Percentiles rank a stretch among this genome's conserved stretches.
These are phyloP conservation scores for Coluber constrictor DNA, from an alignment of 2,797 vertebrate species.

Conservation along the genomic window DNA sequence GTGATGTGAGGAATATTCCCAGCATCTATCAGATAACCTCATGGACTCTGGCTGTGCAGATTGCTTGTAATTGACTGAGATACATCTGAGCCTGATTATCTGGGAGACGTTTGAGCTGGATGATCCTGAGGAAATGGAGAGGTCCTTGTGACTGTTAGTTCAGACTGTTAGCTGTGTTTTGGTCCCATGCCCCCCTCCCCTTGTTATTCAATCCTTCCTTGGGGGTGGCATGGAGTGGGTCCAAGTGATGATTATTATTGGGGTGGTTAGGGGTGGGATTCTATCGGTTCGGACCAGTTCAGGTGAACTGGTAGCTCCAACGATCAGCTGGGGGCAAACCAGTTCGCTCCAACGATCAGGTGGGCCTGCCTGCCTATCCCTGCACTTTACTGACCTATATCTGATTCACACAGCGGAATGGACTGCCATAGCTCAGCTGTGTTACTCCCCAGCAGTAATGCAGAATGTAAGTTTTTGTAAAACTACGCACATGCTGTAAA, in stretches of 20 bases:
- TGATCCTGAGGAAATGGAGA: not conserved
- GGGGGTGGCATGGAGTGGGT: not conserved
- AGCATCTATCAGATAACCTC: not conserved
- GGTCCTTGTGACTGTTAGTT: not conserved
- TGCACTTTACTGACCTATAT: too few species aligned
- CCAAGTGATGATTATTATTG: not conserved
- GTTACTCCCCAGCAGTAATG: too few species aligned
- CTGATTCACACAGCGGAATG: too few species aligned
- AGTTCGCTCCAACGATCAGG: too few species aligned
- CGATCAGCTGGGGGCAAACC: too few species aligned
- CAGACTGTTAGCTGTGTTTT: not conserved
- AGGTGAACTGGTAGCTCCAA: too few species aligned
- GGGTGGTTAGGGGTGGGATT: not conserved
- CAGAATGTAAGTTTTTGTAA: too few species aligned
- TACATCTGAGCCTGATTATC: not conserved
- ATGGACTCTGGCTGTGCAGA: not conserved
- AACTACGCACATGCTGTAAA: too few species aligned
- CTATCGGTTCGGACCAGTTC: too few species aligned
- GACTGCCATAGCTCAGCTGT: too few species aligned
- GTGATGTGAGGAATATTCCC: not conserved
- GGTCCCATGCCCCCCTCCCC: not conserved
- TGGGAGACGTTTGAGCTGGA: not conserved
- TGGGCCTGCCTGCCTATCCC: too few species aligned
- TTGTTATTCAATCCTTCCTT: not conserved
- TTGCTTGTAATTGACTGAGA: not conserved